phyloP scores from a whole-genome alignment of 2,797 vertebrate genomes.

The Crocidura indochinensis region DNA sequence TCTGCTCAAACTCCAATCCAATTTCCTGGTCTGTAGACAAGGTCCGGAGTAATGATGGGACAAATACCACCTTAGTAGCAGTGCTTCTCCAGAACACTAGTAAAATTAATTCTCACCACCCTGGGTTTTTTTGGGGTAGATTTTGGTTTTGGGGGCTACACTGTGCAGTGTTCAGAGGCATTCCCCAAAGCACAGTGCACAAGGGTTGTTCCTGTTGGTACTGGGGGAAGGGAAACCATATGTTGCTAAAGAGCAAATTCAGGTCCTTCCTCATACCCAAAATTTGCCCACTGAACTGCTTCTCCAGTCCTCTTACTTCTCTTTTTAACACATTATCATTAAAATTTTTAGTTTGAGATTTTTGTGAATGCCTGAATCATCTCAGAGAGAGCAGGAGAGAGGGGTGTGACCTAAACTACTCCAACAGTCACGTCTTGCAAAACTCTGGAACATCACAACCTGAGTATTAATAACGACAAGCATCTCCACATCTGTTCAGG shows the following conservation, averaged over 20 bases:
- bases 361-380: background rate
- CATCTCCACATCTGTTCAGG: background rate
- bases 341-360: background rate
- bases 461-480: rapidly evolving
- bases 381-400: background rate
- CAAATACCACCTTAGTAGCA: rapidly evolving
- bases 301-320: no score
- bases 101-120: background rate
- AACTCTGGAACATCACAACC: background rate
- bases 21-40: background rate
- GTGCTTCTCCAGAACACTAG: background rate
- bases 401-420: background rate
- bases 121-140: background rate
- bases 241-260: no score
- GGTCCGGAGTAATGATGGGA: background rate
- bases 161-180: no score
- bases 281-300: no score
- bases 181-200: no score
- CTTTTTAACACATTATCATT: background rate
- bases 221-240: no score
- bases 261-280: no score
- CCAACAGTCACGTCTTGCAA: background rate
- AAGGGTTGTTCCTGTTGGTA: no score
- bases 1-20: background rate
- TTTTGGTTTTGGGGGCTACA: no score